phyloP scores from a whole-genome alignment of 92 coral and sea anemone species.

The Scolanthus callimorphus region DNA sequence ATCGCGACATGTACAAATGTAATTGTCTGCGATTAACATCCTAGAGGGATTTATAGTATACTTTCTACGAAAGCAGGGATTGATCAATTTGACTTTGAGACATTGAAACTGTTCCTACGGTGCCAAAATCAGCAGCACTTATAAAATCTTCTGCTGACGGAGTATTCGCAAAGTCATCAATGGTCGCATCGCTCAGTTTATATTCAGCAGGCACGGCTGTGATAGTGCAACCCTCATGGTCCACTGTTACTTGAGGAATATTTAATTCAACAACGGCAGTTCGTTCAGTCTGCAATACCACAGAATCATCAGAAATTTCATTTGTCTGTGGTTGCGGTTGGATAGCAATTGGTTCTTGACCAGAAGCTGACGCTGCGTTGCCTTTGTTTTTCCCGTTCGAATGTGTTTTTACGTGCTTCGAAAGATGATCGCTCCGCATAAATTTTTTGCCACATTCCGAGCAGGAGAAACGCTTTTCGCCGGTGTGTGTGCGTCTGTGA shows the following conservation, averaged over 20 bases:
- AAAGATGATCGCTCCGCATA: constrained; percentile 97
- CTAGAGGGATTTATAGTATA: too few relatives aligned
- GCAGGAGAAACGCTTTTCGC: constrained; percentile 91
- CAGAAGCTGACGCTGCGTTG: constrained; percentile 6
- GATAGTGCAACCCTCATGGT: constrained; percentile 19
- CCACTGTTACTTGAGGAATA: constrained; percentile 49
- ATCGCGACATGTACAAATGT: too few relatives aligned
- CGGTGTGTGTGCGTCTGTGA: constrained; percentile 97
- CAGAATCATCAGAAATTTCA: constrained; percentile 16
- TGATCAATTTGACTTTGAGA: constrained; percentile 26
- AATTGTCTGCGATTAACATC: too few relatives aligned
- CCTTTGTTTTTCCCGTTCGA: constrained; percentile 60
- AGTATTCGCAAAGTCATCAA: constrained; percentile 23
- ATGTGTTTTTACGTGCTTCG: constrained; percentile 97
- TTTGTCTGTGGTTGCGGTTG: constrained; percentile 44
- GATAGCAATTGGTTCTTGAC: constrained; percentile 61
- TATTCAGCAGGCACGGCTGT: constrained; percentile 3
- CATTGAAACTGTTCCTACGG: constrained; percentile 31
- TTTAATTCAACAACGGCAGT: constrained; percentile 69
- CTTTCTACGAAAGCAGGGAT: background rate
- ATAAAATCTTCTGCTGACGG: constrained; percentile 42
- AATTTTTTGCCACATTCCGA: constrained; percentile 90
- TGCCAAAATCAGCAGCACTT: constrained; percentile 27
- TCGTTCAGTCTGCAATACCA: constrained; percentile 34
- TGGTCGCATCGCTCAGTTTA: constrained; percentile 8